Evolutionary conservation across 2,113 vertebrate genomes (phyloP).

Genomic region (Phasianus colchicus): DNA sequence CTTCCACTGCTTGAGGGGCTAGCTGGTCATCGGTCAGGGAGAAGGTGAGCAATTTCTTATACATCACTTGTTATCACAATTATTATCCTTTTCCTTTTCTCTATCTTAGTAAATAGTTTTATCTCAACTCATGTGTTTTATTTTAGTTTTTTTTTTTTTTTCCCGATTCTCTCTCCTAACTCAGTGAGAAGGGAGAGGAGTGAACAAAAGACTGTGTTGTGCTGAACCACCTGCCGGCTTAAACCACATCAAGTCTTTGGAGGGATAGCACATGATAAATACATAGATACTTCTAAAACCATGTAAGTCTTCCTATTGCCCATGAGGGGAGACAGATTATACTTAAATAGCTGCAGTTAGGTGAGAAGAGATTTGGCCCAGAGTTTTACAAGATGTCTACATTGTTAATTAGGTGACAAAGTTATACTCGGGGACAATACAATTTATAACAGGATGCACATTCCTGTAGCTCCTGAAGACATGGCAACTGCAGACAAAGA

Average conservation of each 20-base stretch:
- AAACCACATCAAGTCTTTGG: neutral
- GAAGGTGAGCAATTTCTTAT: too few relatives aligned
- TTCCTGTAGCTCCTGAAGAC: neutral
- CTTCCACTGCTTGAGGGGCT: too few relatives aligned
- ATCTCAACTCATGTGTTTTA: too few relatives aligned
- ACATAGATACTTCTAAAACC: neutral
- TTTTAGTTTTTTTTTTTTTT: too few relatives aligned
- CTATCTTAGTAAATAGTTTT: too few relatives aligned
- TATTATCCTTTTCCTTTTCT: too few relatives aligned
- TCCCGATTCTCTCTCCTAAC: too few relatives aligned
- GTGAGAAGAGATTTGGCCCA: neutral
- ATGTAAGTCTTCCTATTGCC: neutral
- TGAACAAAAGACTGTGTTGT: too few relatives aligned
- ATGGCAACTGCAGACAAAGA: neutral
- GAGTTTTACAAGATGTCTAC: neutral
- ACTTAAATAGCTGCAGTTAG: neutral
- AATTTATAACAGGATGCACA: fast-evolving
- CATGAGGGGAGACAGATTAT: neutral
- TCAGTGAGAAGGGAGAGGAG: too few relatives aligned
- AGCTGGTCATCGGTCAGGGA: too few relatives aligned
- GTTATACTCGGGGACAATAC: neutral
- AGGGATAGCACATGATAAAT: neutral
- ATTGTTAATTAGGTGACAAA: neutral
- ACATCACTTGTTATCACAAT: too few relatives aligned
- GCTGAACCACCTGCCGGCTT: too few relatives aligned